A percentile compares a stretch with the other conserved stretches of the same genome.
Conservation (phyloP, 2,113 vertebrate species). For the Brevimyrus niger region DNA sequence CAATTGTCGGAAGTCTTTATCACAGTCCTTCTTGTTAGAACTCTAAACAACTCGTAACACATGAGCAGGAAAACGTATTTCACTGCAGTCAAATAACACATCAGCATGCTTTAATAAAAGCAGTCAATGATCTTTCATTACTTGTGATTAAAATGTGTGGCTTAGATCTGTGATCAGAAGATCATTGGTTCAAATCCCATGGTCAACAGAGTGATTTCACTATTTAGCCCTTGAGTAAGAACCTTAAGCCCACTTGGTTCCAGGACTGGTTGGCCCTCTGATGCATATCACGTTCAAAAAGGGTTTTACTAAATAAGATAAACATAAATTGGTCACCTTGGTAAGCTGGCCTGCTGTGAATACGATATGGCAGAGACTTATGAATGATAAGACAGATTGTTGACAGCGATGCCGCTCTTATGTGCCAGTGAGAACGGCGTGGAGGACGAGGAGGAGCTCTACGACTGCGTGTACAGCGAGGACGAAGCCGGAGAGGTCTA, state of each 20-base stretch:
- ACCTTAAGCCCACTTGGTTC: neutral
- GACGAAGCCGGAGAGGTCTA: slow-evolving; percentile 82
- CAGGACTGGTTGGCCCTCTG: neutral
- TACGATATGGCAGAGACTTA: neutral
- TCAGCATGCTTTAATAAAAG: neutral
- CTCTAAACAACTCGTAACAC: neutral
- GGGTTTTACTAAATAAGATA: neutral
- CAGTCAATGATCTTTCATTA: neutral
- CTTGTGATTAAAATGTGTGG: neutral
- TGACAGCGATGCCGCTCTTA: neutral
- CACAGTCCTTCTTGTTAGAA: neutral
- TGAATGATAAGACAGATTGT: neutral
- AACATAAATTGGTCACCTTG: neutral
- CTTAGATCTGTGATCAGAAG: neutral
- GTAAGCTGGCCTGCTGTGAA: neutral
- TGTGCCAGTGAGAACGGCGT: slow-evolving; percentile 64
- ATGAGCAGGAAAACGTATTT: neutral
- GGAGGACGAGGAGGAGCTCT: slow-evolving; percentile 75
- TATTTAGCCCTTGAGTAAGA: neutral
- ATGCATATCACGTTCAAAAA: neutral
- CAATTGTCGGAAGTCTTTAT: neutral
- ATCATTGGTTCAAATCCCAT: neutral
- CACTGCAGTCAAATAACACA: neutral
- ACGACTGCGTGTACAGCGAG: slow-evolving; percentile 76
- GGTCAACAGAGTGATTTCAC: neutral